Evolutionary conservation across 2,888 invertebrate genomes (phyloP).

Genomic region (Strigamia crassipes): DNA sequence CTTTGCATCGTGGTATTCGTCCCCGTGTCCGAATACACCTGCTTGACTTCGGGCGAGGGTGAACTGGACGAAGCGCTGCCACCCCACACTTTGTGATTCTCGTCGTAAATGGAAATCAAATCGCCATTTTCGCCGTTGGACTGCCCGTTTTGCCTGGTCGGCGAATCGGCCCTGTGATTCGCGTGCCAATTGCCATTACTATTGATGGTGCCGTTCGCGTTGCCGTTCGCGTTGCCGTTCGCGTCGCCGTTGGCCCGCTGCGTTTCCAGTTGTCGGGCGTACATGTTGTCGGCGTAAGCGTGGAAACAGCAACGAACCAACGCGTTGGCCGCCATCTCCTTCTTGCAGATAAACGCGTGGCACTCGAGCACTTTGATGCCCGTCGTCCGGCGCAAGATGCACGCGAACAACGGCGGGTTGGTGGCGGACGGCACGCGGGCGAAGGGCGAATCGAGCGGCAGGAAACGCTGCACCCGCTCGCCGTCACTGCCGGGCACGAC

Average conservation of each 20-base stretch:
- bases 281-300: slow-evolving; percentile 94
- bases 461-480: slow-evolving; percentile 76
- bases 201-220: slow-evolving; percentile 50
- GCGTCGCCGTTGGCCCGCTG: not conserved
- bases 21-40: slow-evolving; percentile 56
- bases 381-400: slow-evolving; percentile 90
- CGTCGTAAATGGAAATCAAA: slow-evolving; percentile 79
- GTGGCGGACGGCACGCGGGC: slow-evolving; percentile 88
- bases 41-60: slow-evolving; percentile 46
- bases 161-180: not conserved
- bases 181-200: slow-evolving; percentile 50
- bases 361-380: slow-evolving; percentile 98
- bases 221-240: slow-evolving; percentile 54
- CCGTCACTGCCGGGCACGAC: slow-evolving; percentile 64
- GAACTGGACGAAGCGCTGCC: slow-evolving; percentile 22
- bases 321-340: slow-evolving; percentile 96
- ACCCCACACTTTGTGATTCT: slow-evolving; percentile 91
- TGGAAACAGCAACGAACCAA: slow-evolving; percentile 96
- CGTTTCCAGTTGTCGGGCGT: slow-evolving; percentile 74
- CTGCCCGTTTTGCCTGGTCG: slow-evolving; percentile 46
- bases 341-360: slow-evolving; percentile 96
- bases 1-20: slow-evolving; percentile 63
- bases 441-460: slow-evolving; percentile 94
- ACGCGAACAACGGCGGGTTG: slow-evolving; percentile 96
- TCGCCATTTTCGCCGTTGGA: slow-evolving; percentile 62